phyloP scores from a whole-genome alignment of 2,797 vertebrate species.

The Tachyglossus aculeatus region DNA sequence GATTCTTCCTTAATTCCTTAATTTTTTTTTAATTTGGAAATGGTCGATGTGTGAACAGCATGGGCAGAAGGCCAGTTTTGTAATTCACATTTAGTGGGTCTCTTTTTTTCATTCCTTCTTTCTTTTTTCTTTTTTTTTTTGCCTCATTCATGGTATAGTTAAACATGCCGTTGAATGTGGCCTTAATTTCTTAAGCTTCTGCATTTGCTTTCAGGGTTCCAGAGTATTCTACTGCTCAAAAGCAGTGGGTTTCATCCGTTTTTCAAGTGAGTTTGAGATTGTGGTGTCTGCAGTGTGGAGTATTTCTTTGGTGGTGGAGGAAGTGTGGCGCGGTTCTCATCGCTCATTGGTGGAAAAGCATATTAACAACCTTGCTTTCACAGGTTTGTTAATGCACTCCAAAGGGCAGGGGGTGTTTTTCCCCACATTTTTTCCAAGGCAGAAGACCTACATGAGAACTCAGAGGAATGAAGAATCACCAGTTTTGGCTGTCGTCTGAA shows the following conservation, averaged over 20 bases:
- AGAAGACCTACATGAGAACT: neutral
- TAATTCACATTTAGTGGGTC: neutral
- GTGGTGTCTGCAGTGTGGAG: neutral
- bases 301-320: constrained; percentile 1
- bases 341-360: too few species aligned
- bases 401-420: neutral
- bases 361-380: too few species aligned
- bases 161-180: neutral
- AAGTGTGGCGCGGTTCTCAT: constrained; percentile 1
- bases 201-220: neutral
- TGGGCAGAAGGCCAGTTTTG: neutral
- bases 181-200: neutral
- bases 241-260: neutral
- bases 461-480: neutral
- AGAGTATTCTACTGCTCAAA: too few species aligned
- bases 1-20: neutral
- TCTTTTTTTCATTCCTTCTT: neutral
- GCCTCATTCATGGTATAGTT: neutral
- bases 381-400: neutral
- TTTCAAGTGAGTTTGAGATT: constrained; percentile 2
- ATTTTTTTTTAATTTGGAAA: neutral
- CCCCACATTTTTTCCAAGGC: neutral
- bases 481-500: neutral
- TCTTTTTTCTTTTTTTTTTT: too few species aligned
- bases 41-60: neutral